Base-by-base conservation (phyloP, 2,113 vertebrate species). In the Leptobrachium ailaonicum region DNA sequence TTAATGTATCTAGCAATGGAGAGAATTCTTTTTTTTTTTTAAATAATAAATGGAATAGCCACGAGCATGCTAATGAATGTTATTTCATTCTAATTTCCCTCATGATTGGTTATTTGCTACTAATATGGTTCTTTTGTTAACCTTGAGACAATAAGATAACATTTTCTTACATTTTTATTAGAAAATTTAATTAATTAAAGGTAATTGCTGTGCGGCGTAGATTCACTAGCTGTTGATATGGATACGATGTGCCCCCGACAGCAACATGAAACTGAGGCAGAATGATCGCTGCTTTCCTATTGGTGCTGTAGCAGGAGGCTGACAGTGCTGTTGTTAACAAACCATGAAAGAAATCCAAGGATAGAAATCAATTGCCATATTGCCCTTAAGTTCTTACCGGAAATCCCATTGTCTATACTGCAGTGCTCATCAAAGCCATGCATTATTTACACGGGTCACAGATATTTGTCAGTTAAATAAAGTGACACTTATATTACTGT, bases 11-110 rank as follows among this genome's bases (percentile, higher is more conserved):
- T 5, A 71, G 14, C n/a, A n/a, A 71, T n/a, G 9, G 12, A 69
- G 3, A 9, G n/a, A n/a, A 9, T 45, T 45, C 14, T 44, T 5
- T 32, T 50, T 20, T 71, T 47, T 2, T 44, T 47, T 53, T 71
- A 20, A 71, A 71, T 47, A 50, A 71, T 71, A 71, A 71, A 71
- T 71, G 5, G 44, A 71, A 71, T 71, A 20, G 14, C 43, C n/a
- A 71, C 44, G 20, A 71, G 68, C 43, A 5, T n/a, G 11, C 43
- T 50, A 71, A 71, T 71, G 68, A n/a, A 71, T 50, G 47, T 69
- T 44, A 45, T 10, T 45, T 69, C 11, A 9, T 71, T 71, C n/a
- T n/a, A 50, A 42, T 50, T 50, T 53, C 45, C 44, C 10, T 47
- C 9, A 9, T 6, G 45, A 71, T n/a, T 69, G 67, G 14, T 69